These are phyloP conservation scores for Drosophila sulfurigaster DNA, from an alignment of 1,140 invertebrate species.

Conservation along the genomic window DNA sequence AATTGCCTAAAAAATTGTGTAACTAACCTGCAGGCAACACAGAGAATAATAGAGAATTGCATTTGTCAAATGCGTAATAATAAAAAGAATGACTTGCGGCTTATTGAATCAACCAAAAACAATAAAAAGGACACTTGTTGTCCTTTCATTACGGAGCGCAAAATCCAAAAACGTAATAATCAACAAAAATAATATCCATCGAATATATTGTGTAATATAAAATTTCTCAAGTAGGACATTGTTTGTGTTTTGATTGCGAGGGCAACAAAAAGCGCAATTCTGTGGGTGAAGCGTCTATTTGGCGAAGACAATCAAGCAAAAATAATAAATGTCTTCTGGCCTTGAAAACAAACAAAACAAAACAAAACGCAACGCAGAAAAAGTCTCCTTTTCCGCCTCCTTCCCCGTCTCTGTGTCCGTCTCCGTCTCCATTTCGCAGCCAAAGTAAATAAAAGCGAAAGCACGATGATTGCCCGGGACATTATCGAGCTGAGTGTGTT, in stretches of 20 bases:
- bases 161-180: not conserved
- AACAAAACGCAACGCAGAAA: not conserved
- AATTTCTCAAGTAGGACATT: conserved; percentile 2
- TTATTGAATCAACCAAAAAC: not conserved
- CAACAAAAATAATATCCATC: not conserved
- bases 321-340: conserved; percentile 9
- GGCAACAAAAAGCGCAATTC: not conserved
- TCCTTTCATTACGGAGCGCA: conserved; percentile 8
- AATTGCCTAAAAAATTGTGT: not conserved
- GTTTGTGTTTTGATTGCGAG: conserved; percentile 3
- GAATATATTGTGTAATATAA: conserved; percentile 4
- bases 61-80: not conserved
- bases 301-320: conserved; percentile 7
- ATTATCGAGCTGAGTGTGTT: not conserved
- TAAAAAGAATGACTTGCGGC: conserved; percentile 7
- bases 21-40: not conserved
- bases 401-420: too few relatives aligned
- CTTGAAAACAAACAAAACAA: conserved; percentile 9
- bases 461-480: not conserved
- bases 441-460: conserved; percentile 9
- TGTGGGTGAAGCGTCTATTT: conserved; percentile 4
- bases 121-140: conserved; percentile 3
- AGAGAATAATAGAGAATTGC: not conserved
- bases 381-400: too few relatives aligned
- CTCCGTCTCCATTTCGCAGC: not conserved